Conservation (phyloP, 2,797 vertebrate species). For the Falco columbarius region DNA sequence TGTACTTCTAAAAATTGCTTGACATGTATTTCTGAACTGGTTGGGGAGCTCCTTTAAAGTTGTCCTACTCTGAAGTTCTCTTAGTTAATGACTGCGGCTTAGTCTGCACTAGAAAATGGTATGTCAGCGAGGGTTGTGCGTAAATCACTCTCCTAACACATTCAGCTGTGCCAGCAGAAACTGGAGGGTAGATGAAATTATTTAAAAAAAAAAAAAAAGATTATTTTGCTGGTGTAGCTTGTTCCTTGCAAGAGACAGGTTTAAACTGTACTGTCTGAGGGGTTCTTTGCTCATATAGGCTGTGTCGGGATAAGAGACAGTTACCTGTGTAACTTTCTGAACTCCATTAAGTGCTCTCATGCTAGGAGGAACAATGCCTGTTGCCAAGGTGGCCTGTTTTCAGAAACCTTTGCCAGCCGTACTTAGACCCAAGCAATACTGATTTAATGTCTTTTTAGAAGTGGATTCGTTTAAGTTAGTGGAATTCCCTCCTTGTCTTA, state of each 20-base stretch:
- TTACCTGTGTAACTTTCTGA: background rate
- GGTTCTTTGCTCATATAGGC: background rate
- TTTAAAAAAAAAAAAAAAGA: background rate
- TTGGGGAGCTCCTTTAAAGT: slow-evolving; percentile 19
- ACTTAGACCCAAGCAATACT: background rate
- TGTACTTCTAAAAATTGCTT: background rate
- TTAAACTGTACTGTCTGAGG: background rate
- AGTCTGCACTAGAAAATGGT: slow-evolving; percentile 33
- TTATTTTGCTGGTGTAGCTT: slow-evolving; percentile 11
- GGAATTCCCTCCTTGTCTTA: background rate
- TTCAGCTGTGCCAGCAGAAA: slow-evolving; percentile 44
- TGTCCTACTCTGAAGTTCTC: background rate
- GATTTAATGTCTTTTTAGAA: background rate
- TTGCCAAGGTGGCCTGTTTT: background rate
- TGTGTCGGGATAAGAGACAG: background rate
- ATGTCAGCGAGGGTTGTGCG: background rate
- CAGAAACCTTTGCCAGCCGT: background rate
- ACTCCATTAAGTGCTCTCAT: background rate
- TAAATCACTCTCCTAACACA: slow-evolving; percentile 37
- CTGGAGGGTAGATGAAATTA: slow-evolving; percentile 13
- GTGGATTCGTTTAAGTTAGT: background rate
- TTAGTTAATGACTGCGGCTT: slow-evolving; percentile 47
- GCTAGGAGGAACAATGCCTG: background rate
- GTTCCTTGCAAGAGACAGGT: background rate
- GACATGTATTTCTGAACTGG: background rate